These are phyloP conservation scores for Pangasius mekongensis DNA, from an alignment of 2,797 vertebrate genomes.

Conservation along the genomic window DNA sequence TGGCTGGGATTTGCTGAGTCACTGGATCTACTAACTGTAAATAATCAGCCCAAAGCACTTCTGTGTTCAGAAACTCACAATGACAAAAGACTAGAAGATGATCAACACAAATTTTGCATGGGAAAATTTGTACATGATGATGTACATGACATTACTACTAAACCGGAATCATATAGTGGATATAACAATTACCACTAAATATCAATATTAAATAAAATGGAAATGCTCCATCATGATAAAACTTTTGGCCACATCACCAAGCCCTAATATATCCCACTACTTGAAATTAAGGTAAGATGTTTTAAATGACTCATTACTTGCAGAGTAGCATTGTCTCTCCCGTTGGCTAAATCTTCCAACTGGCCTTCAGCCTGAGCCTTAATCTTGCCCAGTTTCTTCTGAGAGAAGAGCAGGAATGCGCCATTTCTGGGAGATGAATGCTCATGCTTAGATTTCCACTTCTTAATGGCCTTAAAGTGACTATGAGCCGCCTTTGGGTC, in stretches of 20 bases:
- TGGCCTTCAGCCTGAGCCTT: conserved; percentile 64
- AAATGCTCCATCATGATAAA: not conserved
- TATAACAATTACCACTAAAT: not conserved
- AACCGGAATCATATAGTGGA: not conserved
- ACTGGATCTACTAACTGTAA: not conserved
- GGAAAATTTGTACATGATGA: too few species aligned
- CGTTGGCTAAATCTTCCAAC: conserved; percentile 50
- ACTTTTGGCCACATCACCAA: not conserved
- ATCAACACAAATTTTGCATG: too few species aligned
- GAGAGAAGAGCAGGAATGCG: conserved; percentile 86
- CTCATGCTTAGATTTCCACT: conserved; percentile 82
- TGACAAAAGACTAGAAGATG: too few species aligned
- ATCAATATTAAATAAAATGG: not conserved
- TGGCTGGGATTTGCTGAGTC: not conserved
- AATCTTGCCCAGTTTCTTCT: conserved; percentile 81
- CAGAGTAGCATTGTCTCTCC: conserved; percentile 71
- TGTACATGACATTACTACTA: not conserved
- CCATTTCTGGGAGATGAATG: conserved; percentile 72
- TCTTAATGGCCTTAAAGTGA: conserved; percentile 83
- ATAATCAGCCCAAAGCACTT: too few species aligned
- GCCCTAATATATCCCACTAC: not conserved
- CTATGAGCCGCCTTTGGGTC: conserved; percentile 75
- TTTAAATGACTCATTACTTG: conserved; percentile 72
- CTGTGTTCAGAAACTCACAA: too few species aligned
- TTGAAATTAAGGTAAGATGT: not conserved